Evolutionary conservation across 2,797 vertebrate species (phyloP), one percentile per base, ranked within the genome.

Genomic region (Propithecus deckenii): DNA sequence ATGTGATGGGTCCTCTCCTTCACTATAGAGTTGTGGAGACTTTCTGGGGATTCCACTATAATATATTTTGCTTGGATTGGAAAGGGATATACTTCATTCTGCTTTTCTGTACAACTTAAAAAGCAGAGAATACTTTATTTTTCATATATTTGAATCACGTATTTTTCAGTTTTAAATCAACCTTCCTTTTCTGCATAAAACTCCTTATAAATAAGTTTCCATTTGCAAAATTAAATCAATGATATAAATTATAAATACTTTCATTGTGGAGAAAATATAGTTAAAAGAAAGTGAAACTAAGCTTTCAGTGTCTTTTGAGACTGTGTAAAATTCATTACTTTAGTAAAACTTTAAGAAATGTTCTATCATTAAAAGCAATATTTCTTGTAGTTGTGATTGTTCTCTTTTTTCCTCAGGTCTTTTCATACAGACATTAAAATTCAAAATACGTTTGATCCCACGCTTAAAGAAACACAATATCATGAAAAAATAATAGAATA

Each of bases 231-330:
- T 76, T 69, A 57, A 80, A 65, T 90, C 25, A 84, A 13, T 78
- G 10, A 12, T 79, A 87, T 67, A 89, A 86, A 92, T 94, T 90
- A 94, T 88, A 92, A 95, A 95, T 78, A 72, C 6, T 41, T 63
- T n/a, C 52, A 2, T 90, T 87, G 41, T 93, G n/a, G 22, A 91
- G n/a, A 80, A 89, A 97, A 81, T 81, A 4, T 4, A 86, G 3
- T 93, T 71, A 85, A 32, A 95, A 90, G 52, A 65, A 80, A 55
- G 52, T 11, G 92, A 86, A 63, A 15, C 50, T 81, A 87, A 85
- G 7, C 12, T 90, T 85, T 67, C 22, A 50, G 9, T 52, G 23
- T 65, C 55, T 65, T 95, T 74, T 95, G 63, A 97, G 71, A 67
- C 63, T 57, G 22, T 84, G 30, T 55, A 8, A 72, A 93, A 95